Conservation (phyloP, 2,797 vertebrate genomes). For the Scolopax rusticola region DNA sequence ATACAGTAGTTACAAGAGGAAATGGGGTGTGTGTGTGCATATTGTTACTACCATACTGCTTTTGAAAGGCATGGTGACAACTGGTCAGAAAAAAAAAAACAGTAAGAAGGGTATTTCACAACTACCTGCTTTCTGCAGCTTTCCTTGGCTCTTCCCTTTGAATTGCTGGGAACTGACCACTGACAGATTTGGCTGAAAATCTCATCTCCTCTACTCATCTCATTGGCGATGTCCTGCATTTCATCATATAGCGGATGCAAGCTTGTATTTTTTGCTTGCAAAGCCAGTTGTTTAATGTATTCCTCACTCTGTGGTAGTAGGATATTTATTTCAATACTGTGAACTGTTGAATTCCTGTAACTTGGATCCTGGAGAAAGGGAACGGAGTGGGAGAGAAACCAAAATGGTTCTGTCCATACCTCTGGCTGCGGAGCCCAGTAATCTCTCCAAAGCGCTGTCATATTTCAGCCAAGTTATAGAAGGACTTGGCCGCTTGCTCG, state of each 20-base stretch:
- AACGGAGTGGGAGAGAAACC: background rate
- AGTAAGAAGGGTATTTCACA: background rate
- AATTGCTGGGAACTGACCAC: background rate
- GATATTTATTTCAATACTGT: background rate
- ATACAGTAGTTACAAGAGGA: background rate
- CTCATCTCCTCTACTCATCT: background rate
- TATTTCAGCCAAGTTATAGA: background rate
- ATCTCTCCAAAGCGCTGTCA: slow-evolving; percentile 7
- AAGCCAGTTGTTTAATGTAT: background rate
- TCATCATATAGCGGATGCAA: background rate
- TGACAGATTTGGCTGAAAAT: background rate
- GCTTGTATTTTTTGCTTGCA: background rate
- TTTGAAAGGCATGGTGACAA: background rate
- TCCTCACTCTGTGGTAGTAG: background rate
- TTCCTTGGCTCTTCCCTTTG: background rate
- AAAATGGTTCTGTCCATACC: background rate
- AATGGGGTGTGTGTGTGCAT: background rate
- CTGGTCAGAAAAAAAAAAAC: background rate
- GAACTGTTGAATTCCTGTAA: slow-evolving; percentile 1
- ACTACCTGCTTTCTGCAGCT: background rate
- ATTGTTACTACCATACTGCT: background rate
- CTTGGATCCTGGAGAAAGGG: background rate
- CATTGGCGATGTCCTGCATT: background rate
- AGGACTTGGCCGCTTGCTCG: background rate
- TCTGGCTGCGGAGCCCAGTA: background rate